Evolutionary conservation across 2,113 vertebrate species (phyloP).

Genomic region (Falcunculus frontatus): DNA sequence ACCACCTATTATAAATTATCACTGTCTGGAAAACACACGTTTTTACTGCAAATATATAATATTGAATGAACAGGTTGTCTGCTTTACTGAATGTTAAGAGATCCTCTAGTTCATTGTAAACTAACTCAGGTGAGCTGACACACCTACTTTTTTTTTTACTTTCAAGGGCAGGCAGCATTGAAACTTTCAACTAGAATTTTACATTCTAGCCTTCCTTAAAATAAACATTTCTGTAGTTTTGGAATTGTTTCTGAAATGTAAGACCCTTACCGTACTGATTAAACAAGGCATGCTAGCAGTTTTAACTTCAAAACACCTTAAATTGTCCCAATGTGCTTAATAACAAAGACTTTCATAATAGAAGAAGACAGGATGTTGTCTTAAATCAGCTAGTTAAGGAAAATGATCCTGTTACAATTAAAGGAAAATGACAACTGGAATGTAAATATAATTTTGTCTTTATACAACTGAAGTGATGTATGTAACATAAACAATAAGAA

Average conservation of each 20-base stretch:
- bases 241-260: not conserved
- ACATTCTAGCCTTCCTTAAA: not conserved
- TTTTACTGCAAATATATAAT: not conserved
- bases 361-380: not conserved
- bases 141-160: not conserved
- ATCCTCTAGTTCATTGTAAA: not conserved
- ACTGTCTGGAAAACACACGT: not conserved
- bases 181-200: not conserved
- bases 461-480: not conserved
- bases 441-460: not conserved
- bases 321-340: not conserved
- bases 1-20: not conserved
- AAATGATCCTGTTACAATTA: not conserved
- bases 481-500: not conserved
- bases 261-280: not conserved
- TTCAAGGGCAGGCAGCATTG: not conserved
- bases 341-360: not conserved
- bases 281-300: not conserved
- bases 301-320: not conserved
- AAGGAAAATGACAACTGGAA: not conserved
- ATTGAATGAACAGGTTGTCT: not conserved
- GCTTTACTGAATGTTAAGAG: not conserved
- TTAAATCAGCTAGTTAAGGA: not conserved
- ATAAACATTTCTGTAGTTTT: not conserved
- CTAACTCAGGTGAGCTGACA: not conserved